These are phyloP conservation scores for Esperia sulphurella DNA, from an alignment of 2,888 invertebrate species.

Conservation along the genomic window DNA sequence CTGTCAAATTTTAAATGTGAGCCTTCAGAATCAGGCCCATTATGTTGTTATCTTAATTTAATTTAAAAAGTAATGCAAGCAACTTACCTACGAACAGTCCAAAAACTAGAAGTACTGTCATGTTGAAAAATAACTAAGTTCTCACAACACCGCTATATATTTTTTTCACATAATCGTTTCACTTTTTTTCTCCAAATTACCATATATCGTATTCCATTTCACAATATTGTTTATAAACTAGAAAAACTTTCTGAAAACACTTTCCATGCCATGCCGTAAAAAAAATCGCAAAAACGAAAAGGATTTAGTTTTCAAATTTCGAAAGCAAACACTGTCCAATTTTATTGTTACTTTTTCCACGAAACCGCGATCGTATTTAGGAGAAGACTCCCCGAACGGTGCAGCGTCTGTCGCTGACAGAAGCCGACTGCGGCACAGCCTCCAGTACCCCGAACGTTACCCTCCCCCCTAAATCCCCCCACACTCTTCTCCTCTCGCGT, in stretches of 20 bases:
- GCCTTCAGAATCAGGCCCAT: no score
- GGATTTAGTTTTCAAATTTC: background rate
- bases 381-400: background rate
- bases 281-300: background rate
- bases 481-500: constrained; percentile 36
- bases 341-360: background rate
- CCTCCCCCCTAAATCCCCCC: constrained; percentile 29
- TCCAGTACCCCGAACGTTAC: constrained; percentile 32
- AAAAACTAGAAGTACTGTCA: constrained; percentile 45
- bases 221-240: background rate
- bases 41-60: no score
- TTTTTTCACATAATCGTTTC: constrained; percentile 7
- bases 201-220: constrained; percentile 7
- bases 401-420: constrained; percentile 27
- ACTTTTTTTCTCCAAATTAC: constrained; percentile 4
- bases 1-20: no score
- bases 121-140: constrained; percentile 29
- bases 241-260: background rate
- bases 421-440: constrained; percentile 57
- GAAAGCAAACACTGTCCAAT: background rate
- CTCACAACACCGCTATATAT: constrained; percentile 24
- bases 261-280: background rate
- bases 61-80: background rate
- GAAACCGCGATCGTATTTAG: constrained; percentile 10
- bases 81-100: constrained; percentile 53